A percentile compares a stretch with the other conserved stretches of the same genome.
Evolutionary conservation across 1,140 invertebrate species (phyloP).

Genomic region (Solen grandis): DNA sequence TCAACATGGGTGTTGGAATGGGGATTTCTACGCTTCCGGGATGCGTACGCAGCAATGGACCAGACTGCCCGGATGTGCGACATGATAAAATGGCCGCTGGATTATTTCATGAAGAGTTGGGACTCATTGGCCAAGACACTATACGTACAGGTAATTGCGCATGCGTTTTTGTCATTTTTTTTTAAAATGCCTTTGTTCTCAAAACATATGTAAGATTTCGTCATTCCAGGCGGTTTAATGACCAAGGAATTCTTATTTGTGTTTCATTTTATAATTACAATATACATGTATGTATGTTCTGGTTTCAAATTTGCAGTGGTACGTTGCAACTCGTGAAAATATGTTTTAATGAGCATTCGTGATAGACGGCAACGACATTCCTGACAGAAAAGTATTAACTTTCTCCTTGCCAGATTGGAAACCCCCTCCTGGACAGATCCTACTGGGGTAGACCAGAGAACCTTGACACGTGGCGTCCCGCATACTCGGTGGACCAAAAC

Average conservation of each 20-base stretch:
- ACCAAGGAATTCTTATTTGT: background rate
- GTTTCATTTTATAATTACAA: too few species aligned
- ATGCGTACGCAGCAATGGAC: constrained; percentile 82
- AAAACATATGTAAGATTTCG: background rate
- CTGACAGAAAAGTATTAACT: background rate
- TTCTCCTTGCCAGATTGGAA: constrained; percentile 70
- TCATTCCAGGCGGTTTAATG: background rate
- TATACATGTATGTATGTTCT: background rate
- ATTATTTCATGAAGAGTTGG: constrained; percentile 85
- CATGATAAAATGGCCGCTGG: constrained; percentile 83
- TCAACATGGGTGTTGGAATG: constrained; percentile 84
- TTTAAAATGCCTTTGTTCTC: background rate
- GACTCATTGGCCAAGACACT: constrained; percentile 57
- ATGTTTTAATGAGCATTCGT: background rate
- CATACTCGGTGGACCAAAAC: constrained; percentile 83
- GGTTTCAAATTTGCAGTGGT: background rate
- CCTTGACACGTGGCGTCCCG: constrained; percentile 83
- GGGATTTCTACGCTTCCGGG: constrained; percentile 83
- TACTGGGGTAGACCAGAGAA: constrained; percentile 80
- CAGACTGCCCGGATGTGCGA: constrained; percentile 81
- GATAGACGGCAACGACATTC: background rate
- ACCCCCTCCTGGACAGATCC: constrained; percentile 60
- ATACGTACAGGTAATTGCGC: constrained; percentile 65
- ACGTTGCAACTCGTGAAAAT: background rate
- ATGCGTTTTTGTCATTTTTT: background rate